These are phyloP conservation scores for Zelostemma sp. DNA, from an alignment of 1,140 invertebrate genomes.

Conservation along the genomic window DNA sequence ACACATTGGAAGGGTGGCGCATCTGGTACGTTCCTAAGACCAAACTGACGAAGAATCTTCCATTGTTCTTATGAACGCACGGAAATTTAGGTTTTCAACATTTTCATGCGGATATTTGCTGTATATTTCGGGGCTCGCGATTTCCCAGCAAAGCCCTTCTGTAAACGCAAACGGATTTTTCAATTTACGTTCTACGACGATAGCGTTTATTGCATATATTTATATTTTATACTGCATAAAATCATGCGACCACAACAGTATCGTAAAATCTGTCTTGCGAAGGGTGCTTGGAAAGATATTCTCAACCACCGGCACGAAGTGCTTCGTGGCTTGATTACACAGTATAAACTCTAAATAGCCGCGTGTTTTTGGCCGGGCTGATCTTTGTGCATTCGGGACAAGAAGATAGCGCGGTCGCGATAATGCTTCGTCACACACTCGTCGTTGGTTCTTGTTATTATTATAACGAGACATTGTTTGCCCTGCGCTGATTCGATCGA, in stretches of 20 bases:
- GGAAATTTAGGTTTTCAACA: neutral
- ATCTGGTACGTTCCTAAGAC: constrained; percentile 27
- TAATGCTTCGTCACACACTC: constrained; percentile 5
- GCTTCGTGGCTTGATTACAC: constrained; percentile 1
- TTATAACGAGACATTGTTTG: constrained; percentile 5
- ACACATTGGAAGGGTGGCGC: constrained; percentile 26
- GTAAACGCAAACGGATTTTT: neutral
- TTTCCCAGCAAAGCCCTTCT: too few species aligned
- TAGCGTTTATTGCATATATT: neutral
- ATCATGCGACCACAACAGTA: neutral
- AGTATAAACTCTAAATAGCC: constrained; percentile 2
- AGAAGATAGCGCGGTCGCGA: neutral
- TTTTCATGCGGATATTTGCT: constrained; percentile 10
- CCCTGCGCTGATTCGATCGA: neutral
- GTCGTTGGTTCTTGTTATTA: neutral
- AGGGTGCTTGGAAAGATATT: neutral
- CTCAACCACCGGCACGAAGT: neutral
- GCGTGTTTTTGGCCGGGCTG: neutral
- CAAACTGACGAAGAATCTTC: constrained; percentile 52
- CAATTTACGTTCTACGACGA: neutral
- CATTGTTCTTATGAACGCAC: constrained; percentile 26
- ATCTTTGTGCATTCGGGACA: neutral
- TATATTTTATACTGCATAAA: neutral
- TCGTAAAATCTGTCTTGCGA: neutral
- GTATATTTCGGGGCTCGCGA: too few species aligned